Evolutionary conservation across 2,888 invertebrate species (phyloP).

Genomic region (Brachyopa scutellaris): DNA sequence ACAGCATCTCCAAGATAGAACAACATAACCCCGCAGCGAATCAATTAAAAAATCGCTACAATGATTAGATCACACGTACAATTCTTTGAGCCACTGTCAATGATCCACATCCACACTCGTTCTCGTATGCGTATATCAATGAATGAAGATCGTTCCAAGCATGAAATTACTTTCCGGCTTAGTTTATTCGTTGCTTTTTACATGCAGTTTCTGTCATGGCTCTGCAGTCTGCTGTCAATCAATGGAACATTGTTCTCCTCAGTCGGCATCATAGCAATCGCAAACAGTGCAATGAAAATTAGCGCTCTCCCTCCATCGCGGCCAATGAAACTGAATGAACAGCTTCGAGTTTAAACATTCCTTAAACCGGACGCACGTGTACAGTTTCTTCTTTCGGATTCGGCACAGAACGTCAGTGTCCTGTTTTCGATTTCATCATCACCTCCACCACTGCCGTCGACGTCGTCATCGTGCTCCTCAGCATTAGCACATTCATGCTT

Average conservation of each 20-base stretch:
- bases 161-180: slow-evolving; percentile 72
- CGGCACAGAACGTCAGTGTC: slow-evolving; percentile 40
- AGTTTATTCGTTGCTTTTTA: neutral
- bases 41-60: too few species aligned
- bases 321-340: neutral
- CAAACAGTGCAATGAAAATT: neutral
- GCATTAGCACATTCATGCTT: slow-evolving; percentile 17
- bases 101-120: slow-evolving; percentile 9
- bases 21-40: too few species aligned
- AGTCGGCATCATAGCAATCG: slow-evolving; percentile 30
- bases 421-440: slow-evolving; percentile 53
- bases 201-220: neutral
- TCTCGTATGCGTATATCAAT: too few species aligned
- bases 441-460: neutral
- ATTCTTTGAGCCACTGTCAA: too few species aligned
- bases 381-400: slow-evolving; percentile 60
- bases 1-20: too few species aligned
- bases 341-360: slow-evolving; percentile 7
- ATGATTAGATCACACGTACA: too few species aligned
- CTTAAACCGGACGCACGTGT: slow-evolving; percentile 73
- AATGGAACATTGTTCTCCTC: slow-evolving; percentile 69
- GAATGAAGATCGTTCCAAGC: slow-evolving; percentile 62
- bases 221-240: slow-evolving; percentile 56
- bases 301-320: slow-evolving; percentile 9
- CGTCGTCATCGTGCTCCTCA: slow-evolving; percentile 3